phyloP scores from a whole-genome alignment of 1,140 invertebrate genomes.

The Formica selysi region DNA sequence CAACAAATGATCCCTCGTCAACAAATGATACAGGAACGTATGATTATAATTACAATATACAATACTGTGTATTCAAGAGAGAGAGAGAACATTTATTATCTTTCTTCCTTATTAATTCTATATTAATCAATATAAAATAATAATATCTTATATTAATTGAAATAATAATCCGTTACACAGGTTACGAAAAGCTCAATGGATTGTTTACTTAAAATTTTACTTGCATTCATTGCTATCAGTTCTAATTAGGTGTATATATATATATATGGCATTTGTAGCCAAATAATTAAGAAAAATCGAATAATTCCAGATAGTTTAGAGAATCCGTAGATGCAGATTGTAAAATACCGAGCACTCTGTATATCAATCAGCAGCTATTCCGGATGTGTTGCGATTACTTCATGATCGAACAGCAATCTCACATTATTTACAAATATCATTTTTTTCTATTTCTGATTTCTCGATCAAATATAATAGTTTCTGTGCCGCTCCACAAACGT shows the following conservation, averaged over 20 bases:
- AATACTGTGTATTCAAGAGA: too few species aligned
- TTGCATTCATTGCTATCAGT: too few species aligned
- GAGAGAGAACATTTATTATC: too few species aligned
- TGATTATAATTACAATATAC: too few species aligned
- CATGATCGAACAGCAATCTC: neutral
- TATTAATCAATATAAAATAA: neutral
- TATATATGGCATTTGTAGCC: neutral
- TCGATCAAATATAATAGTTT: conserved; percentile 36
- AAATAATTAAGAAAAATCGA: neutral
- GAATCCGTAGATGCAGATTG: neutral
- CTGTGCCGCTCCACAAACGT: neutral
- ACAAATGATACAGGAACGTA: too few species aligned
- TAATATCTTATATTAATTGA: neutral
- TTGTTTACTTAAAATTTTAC: too few species aligned
- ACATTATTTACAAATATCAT: neutral
- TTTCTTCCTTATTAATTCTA: too few species aligned
- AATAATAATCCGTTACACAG: too few species aligned
- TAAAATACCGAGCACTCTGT: conserved; percentile 20
- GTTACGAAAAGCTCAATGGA: too few species aligned
- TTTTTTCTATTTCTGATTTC: neutral
- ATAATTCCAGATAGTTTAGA: neutral
- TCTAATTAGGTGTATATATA: too few species aligned
- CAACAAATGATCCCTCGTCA: too few species aligned
- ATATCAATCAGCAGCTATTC: conserved; percentile 18
- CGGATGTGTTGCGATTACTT: conserved; percentile 28